Evolutionary conservation across 2,797 vertebrate genomes (phyloP), one percentile per base, ranked within the genome.

Genomic region (Helicolenus hilgendorfi): DNA sequence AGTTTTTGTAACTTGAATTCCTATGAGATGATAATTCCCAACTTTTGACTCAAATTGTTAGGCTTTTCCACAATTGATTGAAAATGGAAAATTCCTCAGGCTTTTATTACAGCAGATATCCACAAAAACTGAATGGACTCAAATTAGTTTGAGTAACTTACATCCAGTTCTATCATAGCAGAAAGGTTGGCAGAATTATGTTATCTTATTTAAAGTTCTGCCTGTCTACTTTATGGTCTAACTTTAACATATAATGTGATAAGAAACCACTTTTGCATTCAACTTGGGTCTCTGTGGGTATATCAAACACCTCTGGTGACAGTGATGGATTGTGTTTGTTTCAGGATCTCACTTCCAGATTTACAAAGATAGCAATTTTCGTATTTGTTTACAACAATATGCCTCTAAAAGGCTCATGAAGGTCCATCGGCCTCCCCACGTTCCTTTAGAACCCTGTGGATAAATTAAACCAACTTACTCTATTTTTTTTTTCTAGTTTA

Each of bases 241-340:
- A 73, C 67, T 78, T 81, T 49, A 74, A 45, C 64, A 81, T 85
- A 38, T 53, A 49, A 67, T 64, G 36, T 11, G 58, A 85, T 85
- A 91, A 90, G 27, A 77, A 77, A 77, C 22, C 29, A 31, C 41
- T 78, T 89, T 77, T 72, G 41, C 63, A 75, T 86, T 89, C 76
- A 77, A 31, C 64, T 27, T 31, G 11, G 24, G 33, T 22, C 49
- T 72, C 20, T 74, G 5, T n/a, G 1, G 26, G 36, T 71, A 15
- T 83, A 89, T 87, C 83, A 73, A 78, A 81, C 35, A 83, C 36
- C 29, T 77, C 9, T 60, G 14, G 20, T 77, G 88, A 93, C 89
- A 88, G 76, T 89, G 89, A 92, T 92, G 83, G 81, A 92, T 89
- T 79, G 63, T 79, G 71, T 85, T 88, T 84, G 68, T 86, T 83